phyloP scores from a whole-genome alignment of 1,140 invertebrate genomes.

The Ridgeia piscesae region DNA sequence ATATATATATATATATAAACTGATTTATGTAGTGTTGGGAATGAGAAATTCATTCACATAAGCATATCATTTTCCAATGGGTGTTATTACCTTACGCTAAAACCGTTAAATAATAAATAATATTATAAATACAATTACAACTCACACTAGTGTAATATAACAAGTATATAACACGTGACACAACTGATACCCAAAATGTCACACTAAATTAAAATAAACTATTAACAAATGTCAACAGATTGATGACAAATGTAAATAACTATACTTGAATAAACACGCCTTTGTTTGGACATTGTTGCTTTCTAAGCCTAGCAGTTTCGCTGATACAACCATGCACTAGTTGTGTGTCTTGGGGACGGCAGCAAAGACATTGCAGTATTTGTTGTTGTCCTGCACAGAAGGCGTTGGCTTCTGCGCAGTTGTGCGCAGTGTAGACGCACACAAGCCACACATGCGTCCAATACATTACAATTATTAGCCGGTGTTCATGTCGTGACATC shows the following conservation, averaged over 20 bases:
- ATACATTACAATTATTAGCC: not conserved
- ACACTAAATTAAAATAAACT: not conserved
- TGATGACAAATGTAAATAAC: not conserved
- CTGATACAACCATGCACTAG: not conserved
- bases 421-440: not conserved
- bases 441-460: not conserved
- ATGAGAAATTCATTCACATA: too few relatives aligned
- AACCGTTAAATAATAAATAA: too few relatives aligned
- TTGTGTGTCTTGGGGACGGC: not conserved
- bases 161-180: too few relatives aligned
- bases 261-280: not conserved
- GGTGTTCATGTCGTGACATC: not conserved
- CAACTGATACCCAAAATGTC: too few relatives aligned
- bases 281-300: not conserved
- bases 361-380: not conserved
- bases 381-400: not conserved
- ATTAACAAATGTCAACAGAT: not conserved
- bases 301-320: not conserved
- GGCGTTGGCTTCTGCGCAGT: not conserved
- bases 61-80: too few relatives aligned
- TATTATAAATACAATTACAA: too few relatives aligned
- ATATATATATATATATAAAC: too few relatives aligned
- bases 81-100: too few relatives aligned
- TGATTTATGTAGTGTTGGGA: too few relatives aligned
- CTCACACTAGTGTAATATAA: too few relatives aligned